phyloP scores from a whole-genome alignment of 35 echinoderm and acorn worm species.

The Anneissia japonica region DNA sequence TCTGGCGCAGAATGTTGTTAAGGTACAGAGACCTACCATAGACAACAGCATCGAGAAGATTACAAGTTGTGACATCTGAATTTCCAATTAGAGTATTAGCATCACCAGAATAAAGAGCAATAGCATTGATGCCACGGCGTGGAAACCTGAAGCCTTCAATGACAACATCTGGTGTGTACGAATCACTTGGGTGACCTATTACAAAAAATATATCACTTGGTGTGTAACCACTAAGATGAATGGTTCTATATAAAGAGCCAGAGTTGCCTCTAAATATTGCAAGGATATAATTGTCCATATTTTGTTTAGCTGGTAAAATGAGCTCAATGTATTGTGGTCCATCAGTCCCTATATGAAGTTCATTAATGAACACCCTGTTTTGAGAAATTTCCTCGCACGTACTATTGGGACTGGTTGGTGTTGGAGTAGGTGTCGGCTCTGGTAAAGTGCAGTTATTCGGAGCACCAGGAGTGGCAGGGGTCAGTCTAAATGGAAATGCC shows the following conservation, averaged over 20 bases:
- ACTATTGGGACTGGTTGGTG: not conserved
- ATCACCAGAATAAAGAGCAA: conserved; percentile 54
- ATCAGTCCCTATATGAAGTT: not conserved
- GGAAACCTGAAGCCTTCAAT: not conserved
- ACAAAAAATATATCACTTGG: conserved; percentile 61
- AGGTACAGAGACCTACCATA: conserved; percentile 32
- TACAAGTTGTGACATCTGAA: conserved; percentile 30
- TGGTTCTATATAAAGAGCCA: not conserved
- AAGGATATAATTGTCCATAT: not conserved
- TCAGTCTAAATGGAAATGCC: conserved; percentile 38
- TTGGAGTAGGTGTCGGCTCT: not conserved
- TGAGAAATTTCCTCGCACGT: not conserved
- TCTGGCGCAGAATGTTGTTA: conserved; percentile 29
- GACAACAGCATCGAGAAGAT: conserved; percentile 72
- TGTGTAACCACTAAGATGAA: conserved; percentile 32
- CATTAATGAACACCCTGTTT: not conserved
- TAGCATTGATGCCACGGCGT: conserved; percentile 50
- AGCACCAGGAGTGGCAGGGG: conserved; percentile 27
- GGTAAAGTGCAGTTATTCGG: conserved; percentile 26
- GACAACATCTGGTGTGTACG: conserved; percentile 26
- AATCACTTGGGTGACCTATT: conserved; percentile 27
- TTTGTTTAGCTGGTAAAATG: not conserved
- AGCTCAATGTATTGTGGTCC: not conserved
- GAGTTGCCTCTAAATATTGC: not conserved
- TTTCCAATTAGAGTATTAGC: conserved; percentile 18